Evolutionary conservation across 2,113 vertebrate genomes (phyloP).

Genomic region (Nerophis lumbriciformis): DNA sequence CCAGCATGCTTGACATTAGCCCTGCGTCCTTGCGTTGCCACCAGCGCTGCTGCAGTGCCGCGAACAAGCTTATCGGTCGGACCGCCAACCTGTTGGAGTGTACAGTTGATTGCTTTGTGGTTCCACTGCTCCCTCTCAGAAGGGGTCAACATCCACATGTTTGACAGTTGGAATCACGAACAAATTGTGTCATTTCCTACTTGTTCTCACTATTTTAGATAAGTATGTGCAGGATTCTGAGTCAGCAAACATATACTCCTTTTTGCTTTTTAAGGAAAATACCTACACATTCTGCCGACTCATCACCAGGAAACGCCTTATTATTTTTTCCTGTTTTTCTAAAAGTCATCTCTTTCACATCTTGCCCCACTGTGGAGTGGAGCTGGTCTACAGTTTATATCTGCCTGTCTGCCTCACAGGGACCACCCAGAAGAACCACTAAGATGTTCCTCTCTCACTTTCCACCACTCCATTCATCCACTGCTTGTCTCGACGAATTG

Average conservation of each 20-base stretch:
- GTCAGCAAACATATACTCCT: constrained; percentile 18
- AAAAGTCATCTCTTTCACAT: constrained; percentile 8
- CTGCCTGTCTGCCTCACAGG: constrained; percentile 87
- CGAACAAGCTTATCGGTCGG: constrained; percentile 34
- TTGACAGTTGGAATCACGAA: constrained; percentile 70
- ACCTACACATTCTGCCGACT: neutral
- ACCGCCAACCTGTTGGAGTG: constrained; percentile 38
- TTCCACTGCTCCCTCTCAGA: constrained; percentile 63
- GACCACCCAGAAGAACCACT: constrained; percentile 87
- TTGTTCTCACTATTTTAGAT: constrained; percentile 34
- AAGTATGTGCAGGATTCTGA: constrained; percentile 6
- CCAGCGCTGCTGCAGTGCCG: constrained; percentile 4
- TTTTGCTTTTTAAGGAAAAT: constrained; percentile 8
- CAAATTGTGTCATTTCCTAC: constrained; percentile 72
- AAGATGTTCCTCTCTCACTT: constrained; percentile 61
- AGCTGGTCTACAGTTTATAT: constrained; percentile 95
- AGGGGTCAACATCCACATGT: constrained; percentile 61
- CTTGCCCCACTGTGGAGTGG: constrained; percentile 70
- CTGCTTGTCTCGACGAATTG: constrained; percentile 35
- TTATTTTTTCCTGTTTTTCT: constrained; percentile 1
- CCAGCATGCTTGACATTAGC: neutral
- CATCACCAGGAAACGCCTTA: neutral
- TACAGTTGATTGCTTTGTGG: constrained; percentile 59
- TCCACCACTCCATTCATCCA: constrained; percentile 31
- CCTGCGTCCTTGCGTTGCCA: constrained; percentile 7